Evolutionary conservation across 2,113 vertebrate genomes (phyloP).

Genomic region (Syrrhaptes paradoxus): DNA sequence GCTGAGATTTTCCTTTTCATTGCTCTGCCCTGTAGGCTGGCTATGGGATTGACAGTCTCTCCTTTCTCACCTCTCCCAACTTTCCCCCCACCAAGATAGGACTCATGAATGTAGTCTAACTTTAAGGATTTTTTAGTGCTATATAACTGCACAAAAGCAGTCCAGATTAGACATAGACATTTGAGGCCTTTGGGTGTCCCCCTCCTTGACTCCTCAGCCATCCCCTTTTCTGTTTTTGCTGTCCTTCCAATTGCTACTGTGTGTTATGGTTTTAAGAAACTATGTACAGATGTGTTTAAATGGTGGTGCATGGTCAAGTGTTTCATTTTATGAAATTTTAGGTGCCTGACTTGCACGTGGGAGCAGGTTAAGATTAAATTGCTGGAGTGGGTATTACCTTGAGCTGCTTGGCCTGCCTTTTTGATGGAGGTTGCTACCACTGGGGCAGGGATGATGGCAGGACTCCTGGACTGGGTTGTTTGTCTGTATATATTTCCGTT

Average conservation of each 20-base stretch:
- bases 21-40: background rate
- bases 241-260: background rate
- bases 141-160: background rate
- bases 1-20: background rate
- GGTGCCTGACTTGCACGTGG: accelerated
- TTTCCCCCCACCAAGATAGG: background rate
- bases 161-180: background rate
- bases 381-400: background rate
- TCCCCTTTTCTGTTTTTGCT: accelerated
- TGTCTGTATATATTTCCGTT: background rate
- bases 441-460: background rate
- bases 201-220: background rate
- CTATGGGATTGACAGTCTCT: background rate
- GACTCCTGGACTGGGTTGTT: background rate
- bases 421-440: background rate
- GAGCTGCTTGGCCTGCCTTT: background rate
- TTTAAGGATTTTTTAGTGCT: background rate
- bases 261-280: background rate
- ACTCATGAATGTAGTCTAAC: background rate
- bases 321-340: background rate
- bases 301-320: background rate
- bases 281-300: background rate
- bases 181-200: background rate
- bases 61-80: background rate
- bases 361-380: background rate